phyloP scores from a whole-genome alignment of 92 coral and sea anemone genomes.

The Bergia puertoricense region DNA sequence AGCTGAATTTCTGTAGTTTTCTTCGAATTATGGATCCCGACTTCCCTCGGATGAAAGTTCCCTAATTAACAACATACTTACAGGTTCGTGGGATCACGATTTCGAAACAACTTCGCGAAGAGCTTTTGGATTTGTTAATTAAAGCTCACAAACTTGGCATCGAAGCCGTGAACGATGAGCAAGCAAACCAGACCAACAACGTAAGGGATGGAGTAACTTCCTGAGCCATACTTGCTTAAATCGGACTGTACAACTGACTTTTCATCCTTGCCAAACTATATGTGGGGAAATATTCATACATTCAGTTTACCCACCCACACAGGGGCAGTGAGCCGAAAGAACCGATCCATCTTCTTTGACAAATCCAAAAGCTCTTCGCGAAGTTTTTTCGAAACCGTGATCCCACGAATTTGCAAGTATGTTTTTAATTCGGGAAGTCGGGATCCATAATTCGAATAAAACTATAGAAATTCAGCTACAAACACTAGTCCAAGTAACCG shows the following conservation, averaged over 20 bases:
- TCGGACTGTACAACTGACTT: conserved; percentile 46
- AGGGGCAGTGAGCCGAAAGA: no score
- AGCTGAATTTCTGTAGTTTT: no score
- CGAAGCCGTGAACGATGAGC: neutral
- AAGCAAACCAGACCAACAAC: neutral
- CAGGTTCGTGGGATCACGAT: conserved; percentile 15
- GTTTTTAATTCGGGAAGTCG: neutral
- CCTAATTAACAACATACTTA: neutral
- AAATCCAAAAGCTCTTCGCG: conserved; percentile 25
- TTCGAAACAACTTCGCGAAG: neutral
- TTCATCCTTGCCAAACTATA: conserved; percentile 25
- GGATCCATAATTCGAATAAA: no score
- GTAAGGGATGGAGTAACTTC: conserved; percentile 8
- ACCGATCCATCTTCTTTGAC: neutral
- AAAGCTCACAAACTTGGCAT: conserved; percentile 31
- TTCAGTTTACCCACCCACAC: no score
- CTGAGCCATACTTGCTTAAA: conserved; percentile 17
- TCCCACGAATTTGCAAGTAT: neutral
- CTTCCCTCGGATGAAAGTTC: no score
- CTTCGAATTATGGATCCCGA: no score
- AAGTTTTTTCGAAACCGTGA: conserved; percentile 23
- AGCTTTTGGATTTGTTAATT: conserved; percentile 14
- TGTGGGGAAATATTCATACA: conserved; percentile 38
- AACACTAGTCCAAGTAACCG: no score
- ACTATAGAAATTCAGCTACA: no score